Evolutionary conservation across 2,797 vertebrate species (phyloP).

Genomic region (Propithecus perrieri): DNA sequence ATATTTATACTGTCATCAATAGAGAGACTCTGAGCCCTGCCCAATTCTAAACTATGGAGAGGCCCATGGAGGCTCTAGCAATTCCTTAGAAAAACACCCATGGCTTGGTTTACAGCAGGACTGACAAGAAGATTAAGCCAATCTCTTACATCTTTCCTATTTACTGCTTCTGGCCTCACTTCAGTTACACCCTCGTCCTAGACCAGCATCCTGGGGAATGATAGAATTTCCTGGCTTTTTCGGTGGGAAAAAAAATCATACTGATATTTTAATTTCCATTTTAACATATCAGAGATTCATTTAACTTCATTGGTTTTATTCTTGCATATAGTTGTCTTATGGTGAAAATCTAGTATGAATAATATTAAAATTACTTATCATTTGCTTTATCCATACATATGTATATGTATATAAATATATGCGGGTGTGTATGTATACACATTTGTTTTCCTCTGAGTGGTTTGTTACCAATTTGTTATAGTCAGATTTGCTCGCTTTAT

Average conservation of each 20-base stretch:
- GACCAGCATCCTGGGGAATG: background rate
- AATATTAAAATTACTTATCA: background rate
- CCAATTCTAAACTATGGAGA: background rate
- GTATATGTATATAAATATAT: background rate
- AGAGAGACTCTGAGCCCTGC: background rate
- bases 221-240: background rate
- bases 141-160: background rate
- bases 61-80: background rate
- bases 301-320: background rate
- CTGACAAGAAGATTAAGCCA: background rate
- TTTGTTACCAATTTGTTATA: background rate
- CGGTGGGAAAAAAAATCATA: background rate
- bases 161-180: background rate
- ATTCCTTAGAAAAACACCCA: background rate
- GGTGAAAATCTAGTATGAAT: background rate
- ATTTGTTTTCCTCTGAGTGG: background rate
- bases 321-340: background rate
- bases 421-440: background rate
- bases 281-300: background rate
- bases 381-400: background rate
- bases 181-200: background rate
- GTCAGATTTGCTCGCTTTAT: background rate
- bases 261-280: background rate
- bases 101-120: background rate
- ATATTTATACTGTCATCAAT: background rate